phyloP scores from a whole-genome alignment of 1,140 invertebrate genomes.

The Eciton burchellii region DNA sequence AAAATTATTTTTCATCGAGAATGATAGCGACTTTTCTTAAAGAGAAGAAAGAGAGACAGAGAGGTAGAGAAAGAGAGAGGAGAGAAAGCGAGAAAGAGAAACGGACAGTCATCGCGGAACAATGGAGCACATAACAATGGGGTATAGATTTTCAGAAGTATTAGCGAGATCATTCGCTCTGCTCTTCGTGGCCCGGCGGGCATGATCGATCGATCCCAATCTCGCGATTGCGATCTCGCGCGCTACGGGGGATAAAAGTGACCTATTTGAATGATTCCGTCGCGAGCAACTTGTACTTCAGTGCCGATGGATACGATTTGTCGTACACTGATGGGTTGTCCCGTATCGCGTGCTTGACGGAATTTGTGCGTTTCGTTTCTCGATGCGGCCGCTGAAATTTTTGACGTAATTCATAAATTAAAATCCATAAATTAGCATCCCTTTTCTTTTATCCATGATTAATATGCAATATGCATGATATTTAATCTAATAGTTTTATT shows the following conservation, averaged over 20 bases:
- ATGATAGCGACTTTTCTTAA: no score
- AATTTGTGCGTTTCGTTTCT: neutral
- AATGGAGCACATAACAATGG: slow-evolving; percentile 22
- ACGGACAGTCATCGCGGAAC: neutral
- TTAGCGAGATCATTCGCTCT: slow-evolving; percentile 51
- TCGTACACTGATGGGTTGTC: slow-evolving; percentile 31
- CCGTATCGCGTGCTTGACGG: slow-evolving; percentile 21
- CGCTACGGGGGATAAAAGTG: slow-evolving; percentile 75
- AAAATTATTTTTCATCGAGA: neutral
- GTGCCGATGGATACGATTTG: slow-evolving; percentile 54
- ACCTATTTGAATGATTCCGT: slow-evolving; percentile 64
- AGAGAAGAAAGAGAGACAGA: no score
- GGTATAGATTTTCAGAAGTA: slow-evolving; percentile 19
- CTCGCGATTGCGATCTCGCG: slow-evolving; percentile 70
- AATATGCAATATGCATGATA: no score
- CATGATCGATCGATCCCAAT: slow-evolving; percentile 58
- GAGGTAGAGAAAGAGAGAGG: no score
- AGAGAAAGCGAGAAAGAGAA: no score
- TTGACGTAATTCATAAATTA: neutral
- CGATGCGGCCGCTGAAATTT: neutral
- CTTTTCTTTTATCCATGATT: no score
- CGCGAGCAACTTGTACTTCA: slow-evolving; percentile 17
- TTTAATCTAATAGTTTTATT: no score
- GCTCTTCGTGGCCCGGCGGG: slow-evolving; percentile 42
- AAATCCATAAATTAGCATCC: no score